Base-by-base conservation (phyloP, 2,113 vertebrate genomes). In the Anthoscopus minutus region DNA sequence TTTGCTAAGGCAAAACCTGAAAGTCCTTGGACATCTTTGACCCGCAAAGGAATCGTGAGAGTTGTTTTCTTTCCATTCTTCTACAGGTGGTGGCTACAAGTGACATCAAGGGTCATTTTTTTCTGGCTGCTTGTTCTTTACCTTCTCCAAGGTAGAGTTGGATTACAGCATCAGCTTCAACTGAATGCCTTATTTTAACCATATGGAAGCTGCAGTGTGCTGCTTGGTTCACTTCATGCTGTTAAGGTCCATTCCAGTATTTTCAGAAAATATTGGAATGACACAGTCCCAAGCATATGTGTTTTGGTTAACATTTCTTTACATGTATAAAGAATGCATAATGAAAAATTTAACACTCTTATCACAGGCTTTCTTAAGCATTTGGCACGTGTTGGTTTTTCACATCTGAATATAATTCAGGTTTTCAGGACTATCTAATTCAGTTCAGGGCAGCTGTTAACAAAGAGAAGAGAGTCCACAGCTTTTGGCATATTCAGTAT, bases 1-100 rank as follows among this genome's bases (percentile, higher is more conserved):
- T 99, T 99, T 98, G 99, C 99, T 81, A 99, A 99, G 96, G 99
- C 99, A 96, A 99, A 99, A 97, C 99, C 99, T 22, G 99, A 99
- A 98, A 99, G 99, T 95, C 99, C 99, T 12, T 99, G 99, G 99
- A 99, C 99, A 15, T 99, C 99, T 47, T 98, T 99, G 97, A 99
- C 99, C 71, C 98, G 99, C 96, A 99, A 99, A 91, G 99, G 99
- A 92, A 99, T 99, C 42, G 99, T 99, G 94, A 97, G 99, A 92
- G 99, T 99, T 58, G 99, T 99, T 74, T 99, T 99, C 97, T 99
- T 99, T 96, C 99, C 99, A 0, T 99, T 99, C 97, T 99, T 99
- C 98, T 99, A 98, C 94, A 98, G 98, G 78, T 99, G 99, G 99
- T 99, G 99, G 99, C 98, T 99, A 94, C 99, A 99, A 98, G 99